Evolutionary conservation across 1,140 invertebrate genomes (phyloP), one percentile per base, ranked within the genome.

Genomic region (Lucilia cuprina): DNA sequence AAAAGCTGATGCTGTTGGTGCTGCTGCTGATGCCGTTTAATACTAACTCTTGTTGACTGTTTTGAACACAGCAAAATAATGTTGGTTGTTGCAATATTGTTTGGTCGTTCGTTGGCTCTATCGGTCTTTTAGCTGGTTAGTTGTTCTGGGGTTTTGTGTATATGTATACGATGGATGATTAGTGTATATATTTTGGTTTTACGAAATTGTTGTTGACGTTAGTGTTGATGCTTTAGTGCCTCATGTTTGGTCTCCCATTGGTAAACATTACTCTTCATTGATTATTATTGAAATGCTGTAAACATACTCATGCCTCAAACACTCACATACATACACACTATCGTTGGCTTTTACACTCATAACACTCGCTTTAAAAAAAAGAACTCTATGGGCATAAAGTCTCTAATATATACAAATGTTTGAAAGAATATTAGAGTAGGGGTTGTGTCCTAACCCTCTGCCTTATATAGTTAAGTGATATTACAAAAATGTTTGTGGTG

Each of bases 201-300:
- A 12, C 77, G 47, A 80, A 80, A 80, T 80, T 80, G 41, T 50
- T 49, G 77, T 80, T 80, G 75, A 78, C 34, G 75, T 47, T 47
- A 78, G n/a, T 47, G 41, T 49, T 80, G 77, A 25, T 21, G 77
- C 77, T 80, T 80, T 80, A 50, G 77, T 49, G 77, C 77, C 77
- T 80, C 14, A 49, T 80, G 77, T 50, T 80, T 19, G n/a, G 41
- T 50, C 41, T 21, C 77, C 77, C 77, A 80, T 49, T 80, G 77
- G 77, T 80, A 80, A 80, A 80, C 77, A 50, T 49, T 49, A 50
- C 77, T 80, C 41, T 49, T 21, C 77, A 80, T 80, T 80, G 77
- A 80, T 80, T 80, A 80, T 80, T 80, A 80, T 80, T 80, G 77
- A 80, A 80, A 80, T 80, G 41, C n/a, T 17, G 14, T 17, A 60